phyloP scores from a whole-genome alignment of 2,888 invertebrate genomes.

The Apantesis nais region DNA sequence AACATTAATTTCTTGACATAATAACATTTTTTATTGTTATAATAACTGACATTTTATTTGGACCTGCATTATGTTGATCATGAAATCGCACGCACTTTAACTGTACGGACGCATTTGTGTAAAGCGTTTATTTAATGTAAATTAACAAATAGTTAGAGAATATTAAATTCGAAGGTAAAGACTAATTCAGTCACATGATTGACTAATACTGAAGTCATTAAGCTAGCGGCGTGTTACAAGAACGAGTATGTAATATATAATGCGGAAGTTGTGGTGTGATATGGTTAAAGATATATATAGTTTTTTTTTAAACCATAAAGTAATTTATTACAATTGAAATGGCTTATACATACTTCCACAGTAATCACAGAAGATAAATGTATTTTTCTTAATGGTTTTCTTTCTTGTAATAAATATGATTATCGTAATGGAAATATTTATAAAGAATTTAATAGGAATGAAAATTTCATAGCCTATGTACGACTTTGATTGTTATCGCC shows the following conservation, averaged over 20 bases:
- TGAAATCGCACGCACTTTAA: neutral
- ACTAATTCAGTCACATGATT: neutral
- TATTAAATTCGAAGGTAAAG: neutral
- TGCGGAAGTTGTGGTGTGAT: neutral
- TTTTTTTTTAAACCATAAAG: too few relatives aligned
- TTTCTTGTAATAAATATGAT: neutral
- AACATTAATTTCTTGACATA: conserved; percentile 27
- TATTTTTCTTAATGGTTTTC: neutral
- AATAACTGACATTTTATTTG: conserved; percentile 23
- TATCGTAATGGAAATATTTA: too few relatives aligned
- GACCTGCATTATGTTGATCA: conserved; percentile 28
- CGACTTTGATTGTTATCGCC: neutral
- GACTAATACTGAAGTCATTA: neutral
- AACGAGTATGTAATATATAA: neutral
- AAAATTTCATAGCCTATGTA: neutral
- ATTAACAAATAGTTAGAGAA: neutral
- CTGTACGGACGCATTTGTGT: neutral
- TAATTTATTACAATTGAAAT: neutral
- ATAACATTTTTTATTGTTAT: conserved; percentile 24
- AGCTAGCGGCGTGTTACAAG: too few relatives aligned
- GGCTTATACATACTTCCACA: too few relatives aligned
- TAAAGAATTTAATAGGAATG: neutral
- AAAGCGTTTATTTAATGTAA: neutral
- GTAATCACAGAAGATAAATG: neutral
- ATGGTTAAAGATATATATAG: too few relatives aligned